Evolutionary conservation across 2,113 vertebrate genomes (phyloP).

Genomic region (Pimephales promelas): DNA sequence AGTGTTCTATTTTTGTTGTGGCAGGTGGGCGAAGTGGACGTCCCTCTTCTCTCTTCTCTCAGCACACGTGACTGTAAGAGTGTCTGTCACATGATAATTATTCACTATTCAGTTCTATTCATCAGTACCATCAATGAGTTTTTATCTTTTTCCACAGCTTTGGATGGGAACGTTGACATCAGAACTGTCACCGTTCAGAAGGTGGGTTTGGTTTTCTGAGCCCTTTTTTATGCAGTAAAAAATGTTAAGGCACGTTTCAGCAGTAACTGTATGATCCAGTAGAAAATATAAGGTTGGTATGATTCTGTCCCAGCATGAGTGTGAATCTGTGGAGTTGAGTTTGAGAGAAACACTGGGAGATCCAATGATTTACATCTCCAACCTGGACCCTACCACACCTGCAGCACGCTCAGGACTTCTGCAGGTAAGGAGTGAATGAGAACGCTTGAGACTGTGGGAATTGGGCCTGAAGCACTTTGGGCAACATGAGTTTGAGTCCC

Average conservation of each 20-base stretch:
- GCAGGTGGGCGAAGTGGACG: conserved; percentile 23
- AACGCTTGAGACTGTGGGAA: not conserved
- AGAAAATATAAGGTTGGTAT: not conserved
- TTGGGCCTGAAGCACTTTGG: not conserved
- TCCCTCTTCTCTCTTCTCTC: not conserved
- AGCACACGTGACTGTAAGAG: conserved; percentile 34
- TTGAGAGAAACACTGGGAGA: conserved; percentile 89
- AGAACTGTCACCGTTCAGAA: conserved; percentile 46
- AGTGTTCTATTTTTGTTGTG: conserved; percentile 4
- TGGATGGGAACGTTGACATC: not conserved
- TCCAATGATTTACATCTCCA: conserved; percentile 87
- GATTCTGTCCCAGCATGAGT: conserved; percentile 21
- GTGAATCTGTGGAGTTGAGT: conserved; percentile 80
- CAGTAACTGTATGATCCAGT: not conserved
- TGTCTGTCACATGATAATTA: not conserved
- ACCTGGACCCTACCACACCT: conserved; percentile 88
- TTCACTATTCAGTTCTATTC: not conserved
- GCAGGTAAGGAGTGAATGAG: conserved; percentile 72
- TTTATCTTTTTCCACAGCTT: conserved; percentile 29
- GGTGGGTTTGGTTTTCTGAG: not conserved
- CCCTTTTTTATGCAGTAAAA: not conserved
- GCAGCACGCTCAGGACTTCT: conserved; percentile 88
- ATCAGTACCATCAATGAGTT: conserved; percentile 9
- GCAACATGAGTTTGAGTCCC: no score
- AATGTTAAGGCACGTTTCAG: not conserved